Percentiles rank a stretch among this genome's conserved stretches.
Evolutionary conservation across 2,888 invertebrate species (phyloP).

Genomic region (Periphyllus acericola): DNA sequence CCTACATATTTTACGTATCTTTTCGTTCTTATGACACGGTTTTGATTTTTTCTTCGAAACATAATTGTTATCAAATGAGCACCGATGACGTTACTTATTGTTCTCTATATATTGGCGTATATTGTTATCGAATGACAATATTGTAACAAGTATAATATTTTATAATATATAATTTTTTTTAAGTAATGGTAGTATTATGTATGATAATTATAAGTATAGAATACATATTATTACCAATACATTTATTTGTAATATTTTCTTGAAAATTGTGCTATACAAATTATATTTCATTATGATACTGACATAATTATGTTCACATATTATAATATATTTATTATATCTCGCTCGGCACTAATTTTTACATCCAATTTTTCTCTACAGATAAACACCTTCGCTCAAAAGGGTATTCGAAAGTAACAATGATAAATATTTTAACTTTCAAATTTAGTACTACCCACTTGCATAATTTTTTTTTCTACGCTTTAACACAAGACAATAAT

Average conservation of each 20-base stretch:
- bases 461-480: not conserved
- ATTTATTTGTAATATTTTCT: not conserved
- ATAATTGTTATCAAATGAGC: too few species aligned
- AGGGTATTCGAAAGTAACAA: slow-evolving; percentile 47
- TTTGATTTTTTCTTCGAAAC: too few species aligned
- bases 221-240: too few species aligned
- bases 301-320: not conserved
- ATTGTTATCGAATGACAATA: too few species aligned
- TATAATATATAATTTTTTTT: too few species aligned
- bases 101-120: too few species aligned
- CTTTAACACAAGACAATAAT: not conserved
- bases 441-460: slow-evolving; percentile 54
- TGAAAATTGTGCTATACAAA: not conserved
- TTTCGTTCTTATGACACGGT: too few species aligned
- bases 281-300: not conserved
- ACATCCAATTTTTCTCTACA: not conserved
- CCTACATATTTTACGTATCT: too few species aligned
- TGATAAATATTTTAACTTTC: slow-evolving; percentile 49
- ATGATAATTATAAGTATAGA: too few species aligned
- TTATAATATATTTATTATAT: not conserved
- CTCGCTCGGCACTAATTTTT: not conserved
- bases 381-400: slow-evolving; percentile 34
- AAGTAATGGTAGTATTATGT: too few species aligned
- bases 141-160: too few species aligned
- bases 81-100: too few species aligned